Evolutionary conservation across 2,797 vertebrate species (phyloP).

Genomic region (Callimico goeldii): DNA sequence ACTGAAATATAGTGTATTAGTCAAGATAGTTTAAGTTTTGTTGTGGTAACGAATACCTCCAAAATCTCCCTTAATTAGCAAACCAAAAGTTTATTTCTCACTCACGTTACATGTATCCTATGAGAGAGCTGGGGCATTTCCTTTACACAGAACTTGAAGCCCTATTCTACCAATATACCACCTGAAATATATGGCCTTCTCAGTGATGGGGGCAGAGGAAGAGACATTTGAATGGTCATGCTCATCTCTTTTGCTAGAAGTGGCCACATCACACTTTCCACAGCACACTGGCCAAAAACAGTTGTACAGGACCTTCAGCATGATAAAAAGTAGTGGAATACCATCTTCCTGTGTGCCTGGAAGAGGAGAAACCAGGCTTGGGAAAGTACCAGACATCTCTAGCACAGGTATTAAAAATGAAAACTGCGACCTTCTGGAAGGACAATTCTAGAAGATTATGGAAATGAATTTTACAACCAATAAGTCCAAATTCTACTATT

Average conservation of each 20-base stretch:
- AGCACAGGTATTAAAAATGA: not conserved
- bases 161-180: accelerated
- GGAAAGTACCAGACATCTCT: not conserved
- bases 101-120: not conserved
- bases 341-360: not conserved
- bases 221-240: not conserved
- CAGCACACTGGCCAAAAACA: not conserved
- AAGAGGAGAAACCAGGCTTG: not conserved
- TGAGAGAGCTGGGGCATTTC: not conserved
- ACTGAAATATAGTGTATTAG: not conserved
- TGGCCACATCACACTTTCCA: not conserved
- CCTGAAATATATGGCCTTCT: not conserved
- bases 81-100: not conserved
- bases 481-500: not conserved
- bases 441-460: not conserved
- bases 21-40: not conserved
- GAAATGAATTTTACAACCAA: not conserved
- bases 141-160: not conserved
- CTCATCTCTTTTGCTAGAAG: not conserved
- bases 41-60: not conserved
- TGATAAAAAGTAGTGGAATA: not conserved
- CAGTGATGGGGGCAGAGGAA: not conserved
- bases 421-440: not conserved
- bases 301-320: not conserved
- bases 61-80: not conserved